Percentiles rank a stretch among this genome's conserved stretches.
These are phyloP conservation scores for Bombus haemorrhoidalis DNA, from an alignment of 1,140 invertebrate species.

Conservation along the genomic window DNA sequence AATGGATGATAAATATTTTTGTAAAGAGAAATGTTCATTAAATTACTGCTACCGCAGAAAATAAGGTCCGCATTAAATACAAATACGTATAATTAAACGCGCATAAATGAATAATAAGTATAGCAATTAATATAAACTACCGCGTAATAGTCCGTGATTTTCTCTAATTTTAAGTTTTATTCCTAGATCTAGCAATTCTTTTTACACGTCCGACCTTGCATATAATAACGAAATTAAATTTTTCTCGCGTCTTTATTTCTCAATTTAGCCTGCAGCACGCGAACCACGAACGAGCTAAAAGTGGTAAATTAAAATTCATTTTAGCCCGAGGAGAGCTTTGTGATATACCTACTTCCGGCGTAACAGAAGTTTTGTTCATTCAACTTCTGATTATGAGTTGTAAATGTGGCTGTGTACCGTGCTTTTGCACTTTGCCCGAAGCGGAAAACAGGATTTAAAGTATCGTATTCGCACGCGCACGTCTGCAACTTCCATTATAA, in stretches of 20 bases:
- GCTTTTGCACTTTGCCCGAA: neutral
- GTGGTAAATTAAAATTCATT: neutral
- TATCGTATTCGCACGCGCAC: neutral
- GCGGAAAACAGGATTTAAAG: neutral
- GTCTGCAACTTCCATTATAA: conserved; percentile 17
- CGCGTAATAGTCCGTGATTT: too few relatives aligned
- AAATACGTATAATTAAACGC: too few relatives aligned
- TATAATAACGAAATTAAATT: neutral
- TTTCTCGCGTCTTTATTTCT: neutral
- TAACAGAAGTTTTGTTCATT: neutral
- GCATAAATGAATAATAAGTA: too few relatives aligned
- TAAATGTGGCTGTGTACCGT: too few relatives aligned
- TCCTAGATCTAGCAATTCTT: neutral
- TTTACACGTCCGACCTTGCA: too few relatives aligned
- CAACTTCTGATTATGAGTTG: neutral
- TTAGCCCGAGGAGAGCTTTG: neutral
- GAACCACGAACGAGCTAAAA: neutral
- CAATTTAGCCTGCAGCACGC: neutral
- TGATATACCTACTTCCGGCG: too few relatives aligned
- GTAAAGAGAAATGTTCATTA: too few relatives aligned
- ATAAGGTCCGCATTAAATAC: too few relatives aligned
- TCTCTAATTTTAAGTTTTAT: neutral
- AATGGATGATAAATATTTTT: too few relatives aligned
- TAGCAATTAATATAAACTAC: too few relatives aligned
- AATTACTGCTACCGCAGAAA: too few relatives aligned